phyloP scores from a whole-genome alignment of 1,140 invertebrate genomes.

The Chlorops oryzae region DNA sequence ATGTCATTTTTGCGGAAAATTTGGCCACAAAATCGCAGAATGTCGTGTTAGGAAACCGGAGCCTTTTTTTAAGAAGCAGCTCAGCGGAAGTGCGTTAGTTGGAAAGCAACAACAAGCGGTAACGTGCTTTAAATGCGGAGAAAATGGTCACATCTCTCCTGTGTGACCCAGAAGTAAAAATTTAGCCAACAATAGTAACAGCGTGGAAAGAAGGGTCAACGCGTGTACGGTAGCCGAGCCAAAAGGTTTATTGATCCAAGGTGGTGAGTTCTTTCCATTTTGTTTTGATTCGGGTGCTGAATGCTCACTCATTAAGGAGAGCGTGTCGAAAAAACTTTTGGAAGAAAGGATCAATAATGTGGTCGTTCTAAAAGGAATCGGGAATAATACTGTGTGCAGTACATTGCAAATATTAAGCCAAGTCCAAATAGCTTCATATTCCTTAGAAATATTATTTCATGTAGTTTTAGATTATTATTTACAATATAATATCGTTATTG shows the following conservation, averaged over 20 bases:
- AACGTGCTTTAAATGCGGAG: background rate
- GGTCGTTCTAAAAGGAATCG: conserved; percentile 12
- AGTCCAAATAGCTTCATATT: background rate
- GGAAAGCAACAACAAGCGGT: too few relatives aligned
- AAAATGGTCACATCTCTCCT: background rate
- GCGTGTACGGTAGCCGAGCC: conserved; percentile 7
- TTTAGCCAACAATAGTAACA: conserved; percentile 8
- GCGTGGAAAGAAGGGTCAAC: conserved; percentile 11
- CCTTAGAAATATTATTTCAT: conserved; percentile 15
- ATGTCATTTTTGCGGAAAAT: too few relatives aligned
- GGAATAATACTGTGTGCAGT: conserved; percentile 14
- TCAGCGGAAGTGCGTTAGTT: too few relatives aligned
- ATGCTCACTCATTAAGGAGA: conserved; percentile 10
- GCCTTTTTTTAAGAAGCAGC: too few relatives aligned
- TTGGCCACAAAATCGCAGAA: too few relatives aligned
- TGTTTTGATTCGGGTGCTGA: conserved; percentile 12
- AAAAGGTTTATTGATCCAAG: conserved; percentile 4
- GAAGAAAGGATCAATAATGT: background rate
- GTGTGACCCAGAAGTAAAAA: background rate
- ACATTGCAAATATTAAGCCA: conserved; percentile 5
- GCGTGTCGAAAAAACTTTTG: background rate
- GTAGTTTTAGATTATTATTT: conserved; percentile 18
- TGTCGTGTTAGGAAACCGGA: too few relatives aligned
- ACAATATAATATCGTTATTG: conserved; percentile 12
- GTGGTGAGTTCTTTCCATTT: conserved; percentile 16